These are phyloP conservation scores for Phaedon cochleariae DNA, from an alignment of 2,888 invertebrate species.

Conservation along the genomic window DNA sequence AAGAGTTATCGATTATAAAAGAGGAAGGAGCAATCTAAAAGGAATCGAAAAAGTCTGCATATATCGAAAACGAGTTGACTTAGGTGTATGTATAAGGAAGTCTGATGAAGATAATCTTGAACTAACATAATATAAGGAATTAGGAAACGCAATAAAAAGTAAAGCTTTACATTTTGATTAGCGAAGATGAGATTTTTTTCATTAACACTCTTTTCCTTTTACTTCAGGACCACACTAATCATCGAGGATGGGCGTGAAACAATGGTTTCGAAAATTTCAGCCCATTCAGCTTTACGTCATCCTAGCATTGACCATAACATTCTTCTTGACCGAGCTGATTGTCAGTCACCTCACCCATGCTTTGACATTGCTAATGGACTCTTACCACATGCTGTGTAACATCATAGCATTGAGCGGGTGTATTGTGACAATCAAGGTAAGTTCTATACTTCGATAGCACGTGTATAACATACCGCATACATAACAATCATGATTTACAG, in stretches of 20 bases:
- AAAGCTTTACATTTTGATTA: too few species aligned
- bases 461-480: too few species aligned
- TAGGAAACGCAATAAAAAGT: too few species aligned
- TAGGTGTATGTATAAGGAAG: too few species aligned
- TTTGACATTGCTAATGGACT: slow-evolving; percentile 88
- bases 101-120: too few species aligned
- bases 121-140: too few species aligned
- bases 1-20: too few species aligned
- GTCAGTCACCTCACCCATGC: slow-evolving; percentile 92
- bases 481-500: too few species aligned
- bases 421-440: slow-evolving; percentile 81
- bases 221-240: slow-evolving; percentile 19
- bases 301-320: slow-evolving; percentile 74
- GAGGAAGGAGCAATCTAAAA: too few species aligned
- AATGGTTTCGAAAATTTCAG: slow-evolving; percentile 77
- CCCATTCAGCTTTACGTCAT: slow-evolving; percentile 80
- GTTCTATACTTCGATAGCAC: slow-evolving; percentile 7
- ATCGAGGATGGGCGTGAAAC: slow-evolving; percentile 76
- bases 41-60: too few species aligned
- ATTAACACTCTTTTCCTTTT: background rate
- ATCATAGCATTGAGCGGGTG: slow-evolving; percentile 86
- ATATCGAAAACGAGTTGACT: too few species aligned
- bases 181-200: too few species aligned
- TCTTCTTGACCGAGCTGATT: slow-evolving; percentile 84
- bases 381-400: slow-evolving; percentile 94